These are phyloP conservation scores for Propsilocerus akamusi DNA, from an alignment of 1,140 invertebrate species.

Conservation along the genomic window DNA sequence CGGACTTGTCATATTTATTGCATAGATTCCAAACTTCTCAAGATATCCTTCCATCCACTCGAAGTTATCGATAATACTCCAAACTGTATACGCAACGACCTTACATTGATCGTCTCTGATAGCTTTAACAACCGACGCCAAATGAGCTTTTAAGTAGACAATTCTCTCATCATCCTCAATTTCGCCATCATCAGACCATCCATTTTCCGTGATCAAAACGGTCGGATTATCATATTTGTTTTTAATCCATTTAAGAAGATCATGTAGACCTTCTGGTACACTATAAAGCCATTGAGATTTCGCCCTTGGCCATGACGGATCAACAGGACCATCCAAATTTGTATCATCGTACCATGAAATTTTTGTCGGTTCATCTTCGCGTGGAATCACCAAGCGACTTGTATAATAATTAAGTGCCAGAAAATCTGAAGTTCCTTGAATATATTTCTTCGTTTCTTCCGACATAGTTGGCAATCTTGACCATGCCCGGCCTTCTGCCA, in stretches of 20 bases:
- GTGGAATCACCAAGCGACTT: not conserved
- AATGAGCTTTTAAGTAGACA: slow-evolving; percentile 25
- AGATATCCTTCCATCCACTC: slow-evolving; percentile 50
- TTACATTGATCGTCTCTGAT: slow-evolving; percentile 41
- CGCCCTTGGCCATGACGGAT: not conserved
- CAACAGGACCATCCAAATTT: not conserved
- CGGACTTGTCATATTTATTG: slow-evolving; percentile 27
- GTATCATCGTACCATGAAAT: not conserved
- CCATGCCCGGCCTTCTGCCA: slow-evolving; percentile 23
- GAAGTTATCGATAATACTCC: slow-evolving; percentile 65
- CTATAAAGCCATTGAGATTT: slow-evolving; percentile 20
- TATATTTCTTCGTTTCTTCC: slow-evolving; percentile 24
- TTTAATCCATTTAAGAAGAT: slow-evolving; percentile 40
- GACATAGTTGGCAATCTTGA: slow-evolving; percentile 29
- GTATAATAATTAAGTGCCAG: slow-evolving; percentile 15
- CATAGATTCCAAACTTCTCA: slow-evolving; percentile 27
- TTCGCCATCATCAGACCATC: slow-evolving; percentile 30
- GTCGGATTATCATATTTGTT: slow-evolving; percentile 35
- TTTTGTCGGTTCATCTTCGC: not conserved
- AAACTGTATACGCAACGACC: slow-evolving; percentile 47
- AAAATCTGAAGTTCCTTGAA: slow-evolving; percentile 9
- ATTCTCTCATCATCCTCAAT: slow-evolving; percentile 31
- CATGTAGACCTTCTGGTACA: slow-evolving; percentile 24
- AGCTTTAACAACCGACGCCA: slow-evolving; percentile 42
- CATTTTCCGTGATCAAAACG: slow-evolving; percentile 55